Evolutionary conservation across 2,888 invertebrate species (phyloP).

Genomic region (Prosopocoilus inquinatus): DNA sequence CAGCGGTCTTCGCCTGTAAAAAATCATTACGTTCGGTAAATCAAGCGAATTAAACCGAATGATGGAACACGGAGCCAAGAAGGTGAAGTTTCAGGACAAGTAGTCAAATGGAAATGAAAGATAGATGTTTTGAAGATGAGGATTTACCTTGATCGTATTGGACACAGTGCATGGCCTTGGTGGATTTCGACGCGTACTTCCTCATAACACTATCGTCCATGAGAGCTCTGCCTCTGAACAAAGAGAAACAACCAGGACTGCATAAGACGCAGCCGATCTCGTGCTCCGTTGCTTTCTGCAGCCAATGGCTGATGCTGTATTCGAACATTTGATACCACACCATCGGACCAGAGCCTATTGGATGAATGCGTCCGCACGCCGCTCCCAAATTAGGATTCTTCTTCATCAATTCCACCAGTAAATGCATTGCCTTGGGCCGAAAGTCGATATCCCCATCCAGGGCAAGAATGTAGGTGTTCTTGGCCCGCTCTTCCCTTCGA

Average conservation of each 20-base stretch:
- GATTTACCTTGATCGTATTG: constrained; percentile 91
- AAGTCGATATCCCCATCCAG: constrained; percentile 90
- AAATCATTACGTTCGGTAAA: constrained; percentile 7
- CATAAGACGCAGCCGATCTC: constrained; percentile 88
- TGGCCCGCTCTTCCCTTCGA: constrained; percentile 40
- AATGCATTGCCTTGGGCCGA: constrained; percentile 73
- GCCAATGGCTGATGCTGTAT: constrained; percentile 90
- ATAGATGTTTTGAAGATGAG: too few relatives aligned
- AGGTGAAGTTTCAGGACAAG: too few relatives aligned
- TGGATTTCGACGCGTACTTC: constrained; percentile 76
- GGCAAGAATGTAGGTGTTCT: constrained; percentile 81
- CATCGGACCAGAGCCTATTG: constrained; percentile 64
- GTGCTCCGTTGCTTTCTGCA: constrained; percentile 90
- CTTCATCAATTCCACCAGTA: constrained; percentile 83
- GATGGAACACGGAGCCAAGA: too few relatives aligned
- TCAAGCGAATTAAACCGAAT: too few relatives aligned
- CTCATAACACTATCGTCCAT: constrained; percentile 91
- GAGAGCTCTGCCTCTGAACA: constrained; percentile 82
- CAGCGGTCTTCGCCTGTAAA: constrained; percentile 95
- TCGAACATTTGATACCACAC: constrained; percentile 68
- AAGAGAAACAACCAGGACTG: constrained; percentile 88
- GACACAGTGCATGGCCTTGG: constrained; percentile 80
- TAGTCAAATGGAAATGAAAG: too few relatives aligned
- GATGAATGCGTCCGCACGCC: constrained; percentile 87
- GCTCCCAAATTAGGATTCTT: constrained; percentile 76